Evolutionary conservation across 30 jellyfish, hydroid and myxozoan genomes (phyloP).

Genomic region (Clytia hemisphaerica): DNA sequence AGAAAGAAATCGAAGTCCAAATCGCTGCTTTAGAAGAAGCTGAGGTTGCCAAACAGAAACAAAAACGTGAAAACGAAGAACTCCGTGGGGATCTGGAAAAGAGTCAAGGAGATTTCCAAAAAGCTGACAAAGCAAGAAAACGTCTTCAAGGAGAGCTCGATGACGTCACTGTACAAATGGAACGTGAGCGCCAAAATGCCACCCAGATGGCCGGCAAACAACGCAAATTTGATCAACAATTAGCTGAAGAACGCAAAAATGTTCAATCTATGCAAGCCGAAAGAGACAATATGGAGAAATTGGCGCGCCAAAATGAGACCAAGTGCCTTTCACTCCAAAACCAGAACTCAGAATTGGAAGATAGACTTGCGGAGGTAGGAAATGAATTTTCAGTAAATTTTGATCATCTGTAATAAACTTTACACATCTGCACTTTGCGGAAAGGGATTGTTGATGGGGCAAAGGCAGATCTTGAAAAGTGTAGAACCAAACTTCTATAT

Average conservation of each 20-base stretch:
- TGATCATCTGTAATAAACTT: no score
- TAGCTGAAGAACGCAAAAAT: constrained; percentile 73
- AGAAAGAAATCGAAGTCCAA: constrained; percentile 65
- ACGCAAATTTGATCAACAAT: constrained; percentile 94
- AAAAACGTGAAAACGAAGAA: constrained; percentile 90
- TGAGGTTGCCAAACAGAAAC: constrained; percentile 87
- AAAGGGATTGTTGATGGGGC: no score
- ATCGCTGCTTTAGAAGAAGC: constrained; percentile 58
- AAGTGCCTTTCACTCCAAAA: constrained; percentile 76
- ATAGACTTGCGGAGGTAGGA: constrained; percentile 76
- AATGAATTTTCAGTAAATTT: no score
- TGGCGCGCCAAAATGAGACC: constrained; percentile 95
- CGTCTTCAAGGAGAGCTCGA: constrained; percentile 96
- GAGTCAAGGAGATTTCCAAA: constrained; percentile 61
- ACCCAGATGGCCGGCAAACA: constrained; percentile 75
- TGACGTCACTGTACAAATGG: constrained; percentile 75
- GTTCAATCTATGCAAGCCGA: constrained; percentile 79
- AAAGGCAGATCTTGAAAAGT: no score
- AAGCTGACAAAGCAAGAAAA: constrained; percentile 91
- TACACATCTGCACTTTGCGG: no score
- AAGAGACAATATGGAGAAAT: constrained; percentile 93
- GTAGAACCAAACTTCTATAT: no score
- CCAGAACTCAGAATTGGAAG: constrained; percentile 92
- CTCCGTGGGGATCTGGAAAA: constrained; percentile 75
- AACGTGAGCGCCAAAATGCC: constrained; percentile 78